phyloP scores from a whole-genome alignment of 2,797 vertebrate genomes.

The Ctenosaura bakeri region DNA sequence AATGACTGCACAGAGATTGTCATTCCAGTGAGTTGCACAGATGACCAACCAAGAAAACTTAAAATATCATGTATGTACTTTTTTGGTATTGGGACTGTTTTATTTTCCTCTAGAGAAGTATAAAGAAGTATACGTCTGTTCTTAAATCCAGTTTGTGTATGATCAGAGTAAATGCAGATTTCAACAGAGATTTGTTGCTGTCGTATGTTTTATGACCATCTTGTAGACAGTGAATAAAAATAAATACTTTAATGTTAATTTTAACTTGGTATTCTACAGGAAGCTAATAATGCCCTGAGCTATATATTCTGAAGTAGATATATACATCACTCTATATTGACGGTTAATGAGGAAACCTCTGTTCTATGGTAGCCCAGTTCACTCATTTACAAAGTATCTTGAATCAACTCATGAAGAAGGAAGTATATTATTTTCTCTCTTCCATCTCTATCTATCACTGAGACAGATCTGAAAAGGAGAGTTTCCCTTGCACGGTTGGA shows the following conservation, averaged over 20 bases:
- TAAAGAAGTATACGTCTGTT: too few species aligned
- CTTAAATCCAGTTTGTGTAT: too few species aligned
- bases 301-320: not conserved
- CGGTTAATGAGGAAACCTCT: not conserved
- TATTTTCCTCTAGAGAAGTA: too few species aligned
- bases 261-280: not conserved
- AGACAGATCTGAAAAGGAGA: too few species aligned
- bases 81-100: not conserved
- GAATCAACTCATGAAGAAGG: too few species aligned
- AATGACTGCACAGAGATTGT: not conserved
- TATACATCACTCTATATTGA: not conserved
- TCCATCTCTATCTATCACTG: too few species aligned
- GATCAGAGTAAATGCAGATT: not conserved
- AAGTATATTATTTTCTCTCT: too few species aligned
- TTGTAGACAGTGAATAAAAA: too few species aligned
- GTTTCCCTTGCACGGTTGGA: too few species aligned
- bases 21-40: not conserved
- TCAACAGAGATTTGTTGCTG: not conserved
- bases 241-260: too few species aligned
- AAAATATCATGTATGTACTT: too few species aligned
- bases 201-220: not conserved
- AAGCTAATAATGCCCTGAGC: not conserved
- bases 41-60: not conserved
- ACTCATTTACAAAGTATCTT: not conserved
- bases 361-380: not conserved